Base-by-base conservation (phyloP, 2,113 vertebrate genomes). In the Philantomba maxwellii region DNA sequence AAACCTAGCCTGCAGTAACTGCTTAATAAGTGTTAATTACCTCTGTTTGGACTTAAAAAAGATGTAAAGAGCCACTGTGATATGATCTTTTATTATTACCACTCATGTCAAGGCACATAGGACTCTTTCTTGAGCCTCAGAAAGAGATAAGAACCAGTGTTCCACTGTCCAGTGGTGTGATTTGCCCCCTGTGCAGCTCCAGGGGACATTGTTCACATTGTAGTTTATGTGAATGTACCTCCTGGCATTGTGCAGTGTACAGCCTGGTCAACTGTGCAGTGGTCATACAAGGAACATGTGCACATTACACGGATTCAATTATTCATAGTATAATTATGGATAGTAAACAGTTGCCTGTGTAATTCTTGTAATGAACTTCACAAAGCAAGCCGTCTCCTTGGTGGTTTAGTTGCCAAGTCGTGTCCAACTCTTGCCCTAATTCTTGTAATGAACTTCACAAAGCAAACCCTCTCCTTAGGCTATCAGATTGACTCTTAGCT, bases 391-490 rank as follows among this genome's bases (percentile, higher is more conserved):
- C 6, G 2, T 62, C 60, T 62, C 28, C 13, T 62, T 62, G 60
- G 60, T 62, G 60, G 60, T 62, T 62, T 62, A 62, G 60, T 33
- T 62, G 60, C 60, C 28, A 62, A 62, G 28, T 62, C 6, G 14
- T 62, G 60, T 33, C 28, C 28, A 30, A 62, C 60, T 62, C 60
- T 16, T 16, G 60, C 60, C 60, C 60, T 87, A 66, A 97, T 93
- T 97, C 88, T 55, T 33, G 36, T 92, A 66, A 70, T 57, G 82
- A 94, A 70, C 60, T 77, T 91, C 64, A 4, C 73, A 36, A 94
- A 96, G 45, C 75, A 85, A 97, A 70, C 23, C 90, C 49, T 96
- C 47, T 45, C 95, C 88, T 94, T 53, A 95, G 97, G 97, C 93
- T 96, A 93, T 55, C 55, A 73, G 53, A 86, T 12, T 58, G 81